Evolutionary conservation across 2,888 invertebrate genomes (phyloP).

Genomic region (Caenorhabditis drosophilae): DNA sequence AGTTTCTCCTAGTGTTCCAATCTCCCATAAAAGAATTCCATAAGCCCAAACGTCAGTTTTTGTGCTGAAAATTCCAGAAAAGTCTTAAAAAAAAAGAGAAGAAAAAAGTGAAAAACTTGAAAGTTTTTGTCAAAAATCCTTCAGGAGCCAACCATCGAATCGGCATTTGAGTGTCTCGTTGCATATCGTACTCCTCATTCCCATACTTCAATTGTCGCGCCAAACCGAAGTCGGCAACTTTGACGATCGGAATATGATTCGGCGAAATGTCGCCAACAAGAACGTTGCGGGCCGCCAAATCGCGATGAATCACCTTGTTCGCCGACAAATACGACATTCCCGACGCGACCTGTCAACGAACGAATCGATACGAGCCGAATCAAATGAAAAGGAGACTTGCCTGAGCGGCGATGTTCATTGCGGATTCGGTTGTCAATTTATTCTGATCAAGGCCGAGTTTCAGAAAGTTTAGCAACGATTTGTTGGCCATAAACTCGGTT

Average conservation of each 20-base stretch:
- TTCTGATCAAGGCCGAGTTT: conserved; percentile 1
- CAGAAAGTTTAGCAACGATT: conserved; percentile 21
- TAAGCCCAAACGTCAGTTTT: conserved; percentile 40
- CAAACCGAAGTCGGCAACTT: conserved; percentile 36
- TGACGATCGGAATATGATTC: conserved; percentile 27
- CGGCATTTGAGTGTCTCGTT: conserved; percentile 16
- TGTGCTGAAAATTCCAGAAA: conserved; percentile 13
- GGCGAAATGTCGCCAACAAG: conserved; percentile 34
- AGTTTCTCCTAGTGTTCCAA: conserved; percentile 26
- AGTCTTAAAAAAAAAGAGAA: background rate
- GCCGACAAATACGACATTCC: conserved; percentile 34
- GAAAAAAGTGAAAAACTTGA: conserved; percentile 16
- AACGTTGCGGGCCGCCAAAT: conserved; percentile 33
- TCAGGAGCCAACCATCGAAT: conserved; percentile 37
- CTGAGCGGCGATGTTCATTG: conserved; percentile 32
- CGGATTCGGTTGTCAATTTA: background rate
- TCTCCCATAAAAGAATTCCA: conserved; percentile 38
- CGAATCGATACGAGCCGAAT: no score
- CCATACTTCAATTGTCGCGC: conserved; percentile 15
- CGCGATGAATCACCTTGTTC: conserved; percentile 25
- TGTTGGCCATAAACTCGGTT: conserved; percentile 34
- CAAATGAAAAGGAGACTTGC: background rate
- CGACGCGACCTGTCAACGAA: conserved; percentile 15
- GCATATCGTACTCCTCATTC: conserved; percentile 13
- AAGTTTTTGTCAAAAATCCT: conserved; percentile 8